A percentile compares a stretch with the other conserved stretches of the same genome.
Evolutionary conservation across 2,797 vertebrate species (phyloP).

Genomic region (Leptatherina wallacei): DNA sequence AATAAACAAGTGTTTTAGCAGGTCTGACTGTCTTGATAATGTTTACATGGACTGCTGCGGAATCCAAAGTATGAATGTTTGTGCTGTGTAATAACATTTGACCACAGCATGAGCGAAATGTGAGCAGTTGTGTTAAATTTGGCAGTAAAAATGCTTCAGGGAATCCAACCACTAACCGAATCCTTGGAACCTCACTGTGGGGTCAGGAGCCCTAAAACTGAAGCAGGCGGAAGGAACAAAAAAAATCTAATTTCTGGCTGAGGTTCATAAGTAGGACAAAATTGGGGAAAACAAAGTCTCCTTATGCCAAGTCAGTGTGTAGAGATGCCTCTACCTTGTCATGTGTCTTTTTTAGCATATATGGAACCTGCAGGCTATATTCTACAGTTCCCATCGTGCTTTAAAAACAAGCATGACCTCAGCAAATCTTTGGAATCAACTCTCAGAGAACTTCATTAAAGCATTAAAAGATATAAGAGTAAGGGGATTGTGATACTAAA

Average conservation of each 20-base stretch:
- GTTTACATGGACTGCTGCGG: not conserved
- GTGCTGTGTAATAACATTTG: not conserved
- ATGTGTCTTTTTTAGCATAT: not conserved
- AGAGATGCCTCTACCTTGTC: not conserved
- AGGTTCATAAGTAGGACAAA: not conserved
- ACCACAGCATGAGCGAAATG: not conserved
- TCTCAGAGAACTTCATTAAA: not conserved
- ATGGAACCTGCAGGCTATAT: too few relatives aligned
- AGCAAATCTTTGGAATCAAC: not conserved
- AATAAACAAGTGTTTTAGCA: not conserved
- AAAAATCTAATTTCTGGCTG: not conserved
- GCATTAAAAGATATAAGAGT: not conserved
- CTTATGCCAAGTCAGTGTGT: not conserved
- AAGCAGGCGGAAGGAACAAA: not conserved
- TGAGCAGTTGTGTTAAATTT: not conserved
- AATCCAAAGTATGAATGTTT: not conserved
- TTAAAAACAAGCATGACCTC: not conserved
- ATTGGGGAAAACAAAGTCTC: not conserved
- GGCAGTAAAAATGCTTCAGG: not conserved
- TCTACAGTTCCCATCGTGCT: not conserved
- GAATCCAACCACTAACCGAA: not conserved
- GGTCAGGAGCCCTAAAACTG: conserved; percentile 5
- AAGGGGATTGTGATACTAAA: not conserved
- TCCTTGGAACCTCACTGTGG: not conserved
- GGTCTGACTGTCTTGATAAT: not conserved